Evolutionary conservation across 2,888 invertebrate species (phyloP), one percentile per base, ranked within the genome.

Genomic region (Nemapogon koenigi): DNA sequence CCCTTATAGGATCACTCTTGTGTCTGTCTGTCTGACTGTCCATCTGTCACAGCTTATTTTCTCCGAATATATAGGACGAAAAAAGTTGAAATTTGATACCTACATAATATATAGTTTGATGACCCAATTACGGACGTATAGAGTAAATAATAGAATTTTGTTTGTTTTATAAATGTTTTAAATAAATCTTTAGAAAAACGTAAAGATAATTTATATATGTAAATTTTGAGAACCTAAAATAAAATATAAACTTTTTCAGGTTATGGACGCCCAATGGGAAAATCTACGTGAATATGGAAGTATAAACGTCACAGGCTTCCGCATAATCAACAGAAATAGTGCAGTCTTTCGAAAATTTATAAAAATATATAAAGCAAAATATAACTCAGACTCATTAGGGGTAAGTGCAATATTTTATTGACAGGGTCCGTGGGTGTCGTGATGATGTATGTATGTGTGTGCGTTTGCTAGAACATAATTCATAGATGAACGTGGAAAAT

Each of bases 281-380:
- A 89, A 87, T 52, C n/a, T 94, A 49, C 88, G 88, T 49, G 95
- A 96, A 81, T 95, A 89, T 61, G 95, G 96, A 15, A 97, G 97
- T 47, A 91, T 98, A 56, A 98, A 98, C 81, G 92, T 99, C 53
- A 97, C 97, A 16, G 98, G 97, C 39, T 98, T 98, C 73, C 87
- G 94, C 52, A 87, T 97, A 50, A 85, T 97, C 41, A 94, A 97
- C 71, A 83, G 84, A 46, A 84, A 87, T 37, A 84, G 89, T 49
- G 86, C 86, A 53, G 81, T 86, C 49, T 92, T 94, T 37, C 86
- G 86, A 57, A 88, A 92, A 45, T 94, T 95, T 68, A 79, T 94
- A 47, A 87, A 87, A 46, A 84, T 83, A 41, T 95, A 94, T 94
- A 86, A 86, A 27, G 81, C 89, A 45, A 88, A 90, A 61, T 81